phyloP scores from a whole-genome alignment of 1,140 invertebrate species.

The Drosophila nasuta region DNA sequence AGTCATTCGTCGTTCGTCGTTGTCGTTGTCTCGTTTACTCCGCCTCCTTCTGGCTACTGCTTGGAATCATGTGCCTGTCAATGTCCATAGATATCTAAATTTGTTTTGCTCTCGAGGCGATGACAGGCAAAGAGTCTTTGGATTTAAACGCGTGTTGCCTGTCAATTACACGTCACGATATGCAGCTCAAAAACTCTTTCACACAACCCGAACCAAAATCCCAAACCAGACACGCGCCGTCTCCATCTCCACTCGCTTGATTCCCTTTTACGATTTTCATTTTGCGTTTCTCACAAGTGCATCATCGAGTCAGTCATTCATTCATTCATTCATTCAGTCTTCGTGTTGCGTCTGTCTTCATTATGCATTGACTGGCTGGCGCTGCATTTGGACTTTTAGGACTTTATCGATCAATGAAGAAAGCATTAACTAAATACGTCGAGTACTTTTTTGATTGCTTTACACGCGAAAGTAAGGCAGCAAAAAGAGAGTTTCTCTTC shows the following conservation, averaged over 20 bases:
- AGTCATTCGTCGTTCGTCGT: not conserved
- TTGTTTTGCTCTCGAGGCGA: slow-evolving; percentile 69
- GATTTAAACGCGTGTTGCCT: slow-evolving; percentile 74
- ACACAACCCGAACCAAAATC: slow-evolving; percentile 11
- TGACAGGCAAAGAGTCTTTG: slow-evolving; percentile 54
- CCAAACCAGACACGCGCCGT: slow-evolving; percentile 41
- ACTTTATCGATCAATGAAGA: slow-evolving; percentile 18
- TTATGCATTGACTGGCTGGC: slow-evolving; percentile 19
- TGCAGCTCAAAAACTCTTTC: slow-evolving; percentile 63
- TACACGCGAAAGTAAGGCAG: slow-evolving; percentile 6
- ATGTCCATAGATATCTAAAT: slow-evolving; percentile 61
- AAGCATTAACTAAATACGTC: slow-evolving; percentile 12
- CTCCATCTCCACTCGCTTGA: not conserved
- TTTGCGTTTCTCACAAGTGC: not conserved
- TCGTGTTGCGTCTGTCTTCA: slow-evolving; percentile 18
- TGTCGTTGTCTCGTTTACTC: not conserved
- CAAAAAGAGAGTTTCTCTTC: slow-evolving; percentile 3
- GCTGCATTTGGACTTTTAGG: slow-evolving; percentile 11
- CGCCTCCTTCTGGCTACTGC: not conserved
- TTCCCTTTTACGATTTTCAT: too few relatives aligned
- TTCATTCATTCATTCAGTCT: slow-evolving; percentile 1
- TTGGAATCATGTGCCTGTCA: slow-evolving; percentile 19
- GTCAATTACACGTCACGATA: slow-evolving; percentile 75
- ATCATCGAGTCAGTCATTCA: not conserved
- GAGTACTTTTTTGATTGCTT: not conserved